phyloP scores from a whole-genome alignment of 2,888 invertebrate genomes.

The Alsophila aescularia region DNA sequence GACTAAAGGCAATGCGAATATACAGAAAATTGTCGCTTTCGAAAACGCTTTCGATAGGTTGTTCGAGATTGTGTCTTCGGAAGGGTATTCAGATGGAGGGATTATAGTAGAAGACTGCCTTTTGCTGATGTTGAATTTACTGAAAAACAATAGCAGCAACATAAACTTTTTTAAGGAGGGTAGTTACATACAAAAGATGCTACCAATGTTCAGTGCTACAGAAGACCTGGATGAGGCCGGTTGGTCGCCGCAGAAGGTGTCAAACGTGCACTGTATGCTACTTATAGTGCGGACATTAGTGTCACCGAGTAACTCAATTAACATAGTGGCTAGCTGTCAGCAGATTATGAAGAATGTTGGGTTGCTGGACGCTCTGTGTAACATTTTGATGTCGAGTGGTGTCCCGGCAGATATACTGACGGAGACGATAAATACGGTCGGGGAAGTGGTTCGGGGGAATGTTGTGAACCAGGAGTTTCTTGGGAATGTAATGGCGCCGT shows the following conservation, averaged over 20 bases:
- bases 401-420: conserved; percentile 98
- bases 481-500: conserved; percentile 95
- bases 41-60: conserved; percentile 99
- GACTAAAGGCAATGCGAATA: conserved; percentile 96
- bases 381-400: conserved; percentile 97
- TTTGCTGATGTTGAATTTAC: conserved; percentile 94
- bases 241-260: conserved; percentile 97
- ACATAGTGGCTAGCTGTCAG: conserved; percentile 93
- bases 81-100: conserved; percentile 97
- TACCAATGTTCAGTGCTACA: conserved; percentile 94
- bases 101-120: conserved; percentile 99
- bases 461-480: conserved; percentile 96
- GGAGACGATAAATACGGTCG: conserved; percentile 97
- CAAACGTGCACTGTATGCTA: conserved; percentile 96
- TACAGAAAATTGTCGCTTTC: conserved; percentile 99
- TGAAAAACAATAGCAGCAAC: conserved; percentile 98
- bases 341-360: conserved; percentile 94
- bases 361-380: conserved; percentile 86
- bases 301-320: conserved; percentile 96
- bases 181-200: conserved; percentile 95
- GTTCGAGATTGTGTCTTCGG: conserved; percentile 95
- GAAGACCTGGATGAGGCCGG: conserved; percentile 88
- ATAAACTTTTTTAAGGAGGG: conserved; percentile 99
- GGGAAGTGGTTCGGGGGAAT: conserved; percentile 96
- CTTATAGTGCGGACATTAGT: conserved; percentile 96